Evolutionary conservation across 2,113 vertebrate genomes (phyloP).

Genomic region (Boulengeromyrus knoepffleri): DNA sequence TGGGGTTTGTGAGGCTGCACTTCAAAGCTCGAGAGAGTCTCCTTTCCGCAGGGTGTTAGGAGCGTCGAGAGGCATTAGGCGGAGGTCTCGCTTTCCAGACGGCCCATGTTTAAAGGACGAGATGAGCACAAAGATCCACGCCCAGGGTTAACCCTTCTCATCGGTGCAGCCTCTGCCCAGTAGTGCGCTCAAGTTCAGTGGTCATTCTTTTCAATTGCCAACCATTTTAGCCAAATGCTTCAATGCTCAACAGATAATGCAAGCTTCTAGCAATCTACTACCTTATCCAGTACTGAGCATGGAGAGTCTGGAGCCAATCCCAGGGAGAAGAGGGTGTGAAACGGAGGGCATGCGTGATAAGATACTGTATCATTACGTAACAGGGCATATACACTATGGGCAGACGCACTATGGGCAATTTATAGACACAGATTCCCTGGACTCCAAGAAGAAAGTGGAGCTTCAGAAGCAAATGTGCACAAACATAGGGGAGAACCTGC

Average conservation of each 20-base stretch:
- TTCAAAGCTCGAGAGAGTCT: not conserved
- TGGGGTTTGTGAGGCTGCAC: not conserved
- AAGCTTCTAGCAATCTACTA: not conserved
- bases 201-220: not conserved
- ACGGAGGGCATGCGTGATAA: not conserved
- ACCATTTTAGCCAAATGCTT: not conserved
- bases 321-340: not conserved
- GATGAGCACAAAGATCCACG: not conserved
- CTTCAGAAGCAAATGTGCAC: not conserved
- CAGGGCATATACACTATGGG: not conserved
- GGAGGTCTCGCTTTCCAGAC: not conserved
- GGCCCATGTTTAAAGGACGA: not conserved
- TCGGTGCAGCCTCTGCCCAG: not conserved
- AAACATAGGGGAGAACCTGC: not conserved
- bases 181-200: not conserved
- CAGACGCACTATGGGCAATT: not conserved
- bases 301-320: not conserved
- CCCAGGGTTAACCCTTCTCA: not conserved
- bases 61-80: not conserved
- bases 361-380: not conserved
- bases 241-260: not conserved
- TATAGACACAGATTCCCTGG: not conserved
- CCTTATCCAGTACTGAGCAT: not conserved
- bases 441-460: not conserved
- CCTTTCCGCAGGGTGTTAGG: not conserved